phyloP scores from a whole-genome alignment of 1,140 invertebrate genomes.

The Ceratina australensis region DNA sequence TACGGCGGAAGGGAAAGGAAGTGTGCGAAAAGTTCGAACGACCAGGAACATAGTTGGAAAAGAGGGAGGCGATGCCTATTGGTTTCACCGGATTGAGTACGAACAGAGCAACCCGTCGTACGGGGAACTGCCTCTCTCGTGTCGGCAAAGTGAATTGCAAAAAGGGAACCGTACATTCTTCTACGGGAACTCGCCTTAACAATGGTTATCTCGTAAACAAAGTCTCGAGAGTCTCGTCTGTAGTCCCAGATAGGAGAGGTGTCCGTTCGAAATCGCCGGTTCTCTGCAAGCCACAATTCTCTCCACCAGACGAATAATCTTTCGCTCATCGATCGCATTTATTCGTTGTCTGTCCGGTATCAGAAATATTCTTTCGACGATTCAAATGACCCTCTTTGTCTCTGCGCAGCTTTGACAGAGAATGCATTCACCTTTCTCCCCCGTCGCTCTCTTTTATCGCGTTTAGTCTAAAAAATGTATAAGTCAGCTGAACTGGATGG shows the following conservation, averaged over 20 bases:
- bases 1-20: neutral
- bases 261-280: conserved; percentile 11
- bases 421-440: no score
- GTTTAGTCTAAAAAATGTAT: neutral
- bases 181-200: conserved; percentile 37
- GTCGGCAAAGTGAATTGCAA: conserved; percentile 37
- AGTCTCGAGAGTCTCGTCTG: conserved; percentile 42
- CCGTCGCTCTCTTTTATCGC: neutral
- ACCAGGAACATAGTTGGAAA: conserved; percentile 40
- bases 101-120: conserved; percentile 11
- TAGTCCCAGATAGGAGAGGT: conserved; percentile 15
- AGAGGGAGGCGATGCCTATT: conserved; percentile 47
- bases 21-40: conserved; percentile 36
- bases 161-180: conserved; percentile 24
- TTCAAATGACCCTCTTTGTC: no score
- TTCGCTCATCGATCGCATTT: conserved; percentile 5
- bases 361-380: neutral
- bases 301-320: no score
- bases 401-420: no score
- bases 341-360: neutral
- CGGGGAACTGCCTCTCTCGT: neutral
- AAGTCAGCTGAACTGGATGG: neutral
- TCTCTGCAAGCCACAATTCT: conserved; percentile 1
- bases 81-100: conserved; percentile 36
- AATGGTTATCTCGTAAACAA: conserved; percentile 54